Evolutionary conservation across 2,113 vertebrate species (phyloP).

Genomic region (Ploceus nigricollis): DNA sequence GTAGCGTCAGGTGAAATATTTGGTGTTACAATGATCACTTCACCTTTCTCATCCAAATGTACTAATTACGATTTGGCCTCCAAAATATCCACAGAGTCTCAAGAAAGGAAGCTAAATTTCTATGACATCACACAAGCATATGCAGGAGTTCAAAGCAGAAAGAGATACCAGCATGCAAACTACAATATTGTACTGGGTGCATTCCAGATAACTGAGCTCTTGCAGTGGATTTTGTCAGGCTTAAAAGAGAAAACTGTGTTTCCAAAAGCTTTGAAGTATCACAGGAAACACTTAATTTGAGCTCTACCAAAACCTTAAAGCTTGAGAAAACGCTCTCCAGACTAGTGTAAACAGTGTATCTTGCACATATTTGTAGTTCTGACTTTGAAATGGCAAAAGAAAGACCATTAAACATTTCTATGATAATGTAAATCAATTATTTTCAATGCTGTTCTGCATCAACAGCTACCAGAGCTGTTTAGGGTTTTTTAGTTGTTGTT

Average conservation of each 20-base stretch:
- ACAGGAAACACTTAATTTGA: neutral
- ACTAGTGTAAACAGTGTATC: neutral
- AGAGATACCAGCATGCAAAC: neutral
- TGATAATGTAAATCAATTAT: neutral
- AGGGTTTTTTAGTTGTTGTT: neutral
- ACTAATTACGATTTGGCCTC: neutral
- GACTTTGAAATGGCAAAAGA: neutral
- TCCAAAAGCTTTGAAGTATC: neutral
- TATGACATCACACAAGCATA: neutral
- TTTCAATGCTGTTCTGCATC: neutral
- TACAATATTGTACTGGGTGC: neutral
- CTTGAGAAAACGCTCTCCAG: neutral
- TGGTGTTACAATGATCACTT: neutral
- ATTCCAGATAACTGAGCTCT: neutral
- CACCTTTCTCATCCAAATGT: neutral
- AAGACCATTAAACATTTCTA: neutral
- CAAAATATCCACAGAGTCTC: neutral
- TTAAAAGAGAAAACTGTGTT: neutral
- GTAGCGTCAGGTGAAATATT: neutral
- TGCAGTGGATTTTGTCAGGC: neutral
- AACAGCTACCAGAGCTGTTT: neutral
- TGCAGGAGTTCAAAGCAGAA: neutral
- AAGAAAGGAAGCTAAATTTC: neutral
- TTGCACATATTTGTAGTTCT: neutral
- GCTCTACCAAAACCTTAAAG: neutral